Base-by-base conservation (phyloP, 2,113 vertebrate genomes). In the Paratilapia polleni region DNA sequence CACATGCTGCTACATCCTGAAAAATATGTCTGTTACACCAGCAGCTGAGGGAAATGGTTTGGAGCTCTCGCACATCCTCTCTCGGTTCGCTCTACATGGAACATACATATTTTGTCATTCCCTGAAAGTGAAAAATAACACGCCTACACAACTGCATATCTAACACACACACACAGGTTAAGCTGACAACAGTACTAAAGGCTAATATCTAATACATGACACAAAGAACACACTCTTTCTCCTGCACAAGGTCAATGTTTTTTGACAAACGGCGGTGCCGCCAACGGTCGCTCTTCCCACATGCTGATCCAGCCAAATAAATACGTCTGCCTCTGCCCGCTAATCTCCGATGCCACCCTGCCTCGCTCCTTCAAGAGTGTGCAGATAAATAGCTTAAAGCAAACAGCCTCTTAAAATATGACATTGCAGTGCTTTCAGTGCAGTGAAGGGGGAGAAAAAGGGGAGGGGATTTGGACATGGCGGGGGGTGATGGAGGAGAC, bases 1-100 rank as follows among this genome's bases (percentile, higher is more conserved):
- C 90, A 91, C 94, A 94, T 92, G 92, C 89, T 88, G 91, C 87
- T 88, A 82, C 90, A 86, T 93, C 93, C 89, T 94, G 92, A 91
- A 93, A 85, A 92, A 94, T 93, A 91, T 56, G 85, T 62, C 85
- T 84, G 83, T 80, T 83, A 54, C 74, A 80, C 52, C 58, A 64
- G 47, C 84, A 92, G 88, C 89, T 89, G 85, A 89, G 84, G 90
- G 88, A 92, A 91, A 87, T 73, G 74, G 73, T 90, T 66, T 82
- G 77, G 78, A 85, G 89, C 52, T 90, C 80, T 79, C 80, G 91
- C 86, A 92, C 87, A 74, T 92, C 85, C 85, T 80, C 87, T 82
- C 82, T 34, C 9, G 34, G 52, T 19, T 80, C 75, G 47, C 54
- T 59, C 70, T 24, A 7, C 63, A 22, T 57, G 59, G n/a, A 80